Conservation (phyloP, 2,888 invertebrate species). For the Acronicta alni region DNA sequence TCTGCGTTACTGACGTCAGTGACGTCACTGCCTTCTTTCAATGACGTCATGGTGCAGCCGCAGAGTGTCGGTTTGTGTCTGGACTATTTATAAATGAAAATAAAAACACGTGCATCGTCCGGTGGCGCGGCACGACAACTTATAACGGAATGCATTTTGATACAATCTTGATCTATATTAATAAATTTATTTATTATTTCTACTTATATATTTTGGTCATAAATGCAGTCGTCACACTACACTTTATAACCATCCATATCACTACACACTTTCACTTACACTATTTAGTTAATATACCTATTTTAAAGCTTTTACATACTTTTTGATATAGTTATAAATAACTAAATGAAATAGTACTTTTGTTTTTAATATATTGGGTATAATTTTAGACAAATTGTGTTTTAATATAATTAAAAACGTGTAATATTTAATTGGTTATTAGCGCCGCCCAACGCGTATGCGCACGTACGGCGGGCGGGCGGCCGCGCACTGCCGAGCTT, state of each 20-base stretch:
- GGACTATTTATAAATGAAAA: slow-evolving; percentile 84
- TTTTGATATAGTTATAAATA: slow-evolving; percentile 9
- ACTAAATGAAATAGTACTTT: slow-evolving; percentile 18
- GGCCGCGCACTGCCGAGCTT: slow-evolving; percentile 73
- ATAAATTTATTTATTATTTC: slow-evolving; percentile 40
- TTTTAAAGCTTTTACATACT: slow-evolving; percentile 56
- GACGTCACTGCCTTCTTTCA: slow-evolving; percentile 77
- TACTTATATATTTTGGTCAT: slow-evolving; percentile 26
- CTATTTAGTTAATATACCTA: slow-evolving; percentile 42
- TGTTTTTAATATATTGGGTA: slow-evolving; percentile 12
- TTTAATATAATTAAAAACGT: slow-evolving; percentile 32
- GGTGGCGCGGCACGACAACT: slow-evolving; percentile 63
- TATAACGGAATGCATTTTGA: slow-evolving; percentile 81
- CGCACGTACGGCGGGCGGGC: slow-evolving; percentile 81
- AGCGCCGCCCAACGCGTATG: slow-evolving; percentile 78
- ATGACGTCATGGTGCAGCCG: slow-evolving; percentile 73
- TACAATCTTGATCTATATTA: slow-evolving; percentile 49
- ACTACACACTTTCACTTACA: slow-evolving; percentile 43
- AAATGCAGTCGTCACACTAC: slow-evolving; percentile 43
- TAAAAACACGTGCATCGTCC: slow-evolving; percentile 74
- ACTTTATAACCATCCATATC: slow-evolving; percentile 40
- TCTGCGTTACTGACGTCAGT: slow-evolving; percentile 59
- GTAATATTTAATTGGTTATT: slow-evolving; percentile 44
- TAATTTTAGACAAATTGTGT: slow-evolving; percentile 26
- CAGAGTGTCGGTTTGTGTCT: slow-evolving; percentile 65